Percentiles rank a stretch among this genome's conserved stretches.
These are phyloP conservation scores for Ondatra zibethicus DNA, from an alignment of 2,113 vertebrate genomes.

Conservation along the genomic window DNA sequence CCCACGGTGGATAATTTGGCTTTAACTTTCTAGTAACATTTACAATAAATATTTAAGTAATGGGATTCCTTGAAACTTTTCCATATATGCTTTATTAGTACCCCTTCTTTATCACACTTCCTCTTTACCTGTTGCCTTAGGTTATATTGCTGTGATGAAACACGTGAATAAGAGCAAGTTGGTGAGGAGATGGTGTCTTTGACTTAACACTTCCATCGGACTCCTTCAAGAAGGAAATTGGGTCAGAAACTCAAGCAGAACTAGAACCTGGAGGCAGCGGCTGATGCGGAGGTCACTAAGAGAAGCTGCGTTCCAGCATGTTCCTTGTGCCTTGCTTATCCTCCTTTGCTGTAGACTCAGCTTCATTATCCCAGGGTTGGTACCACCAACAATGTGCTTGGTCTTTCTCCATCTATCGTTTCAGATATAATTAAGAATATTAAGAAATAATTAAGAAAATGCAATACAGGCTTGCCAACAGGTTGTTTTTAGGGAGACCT, in stretches of 20 bases:
- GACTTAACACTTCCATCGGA: not conserved
- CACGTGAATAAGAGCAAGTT: too few relatives aligned
- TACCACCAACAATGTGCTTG: not conserved
- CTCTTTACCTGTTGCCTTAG: not conserved
- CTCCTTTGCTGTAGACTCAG: not conserved
- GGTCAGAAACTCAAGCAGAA: not conserved
- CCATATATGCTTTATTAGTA: not conserved
- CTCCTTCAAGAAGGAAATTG: not conserved
- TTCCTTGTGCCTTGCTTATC: not conserved
- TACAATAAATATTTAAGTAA: not conserved
- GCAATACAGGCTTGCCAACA: not conserved
- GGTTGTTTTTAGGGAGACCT: not conserved
- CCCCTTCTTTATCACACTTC: not conserved
- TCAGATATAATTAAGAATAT: not conserved
- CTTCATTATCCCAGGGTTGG: rapidly evolving
- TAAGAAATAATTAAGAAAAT: not conserved
- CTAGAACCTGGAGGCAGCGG: not conserved
- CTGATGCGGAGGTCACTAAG: not conserved
- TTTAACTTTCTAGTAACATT: not conserved
- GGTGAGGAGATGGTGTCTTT: not conserved
- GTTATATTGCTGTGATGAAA: not conserved
- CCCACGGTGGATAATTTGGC: not conserved
- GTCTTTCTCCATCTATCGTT: not conserved
- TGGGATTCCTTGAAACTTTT: not conserved
- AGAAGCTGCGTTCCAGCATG: too few relatives aligned